These are phyloP conservation scores for Xiphophorus birchmanni DNA, from an alignment of 2,797 vertebrate species.

Conservation along the genomic window DNA sequence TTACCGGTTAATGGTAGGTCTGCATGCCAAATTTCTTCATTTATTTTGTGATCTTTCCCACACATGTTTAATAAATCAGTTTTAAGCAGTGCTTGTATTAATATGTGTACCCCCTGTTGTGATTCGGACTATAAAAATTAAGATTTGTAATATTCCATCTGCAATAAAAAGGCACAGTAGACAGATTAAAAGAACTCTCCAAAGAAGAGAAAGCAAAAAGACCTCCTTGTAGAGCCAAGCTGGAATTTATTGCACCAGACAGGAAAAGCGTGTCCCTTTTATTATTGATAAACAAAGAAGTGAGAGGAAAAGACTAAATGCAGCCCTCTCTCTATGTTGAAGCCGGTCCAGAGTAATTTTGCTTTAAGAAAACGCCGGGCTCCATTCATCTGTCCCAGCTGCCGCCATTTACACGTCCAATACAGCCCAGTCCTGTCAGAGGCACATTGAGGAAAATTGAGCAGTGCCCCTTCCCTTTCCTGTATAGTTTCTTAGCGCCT, in stretches of 20 bases:
- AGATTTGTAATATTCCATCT: slow-evolving; percentile 46
- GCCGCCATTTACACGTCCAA: slow-evolving; percentile 44
- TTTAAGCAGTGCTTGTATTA: slow-evolving; percentile 31
- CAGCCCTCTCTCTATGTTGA: slow-evolving; percentile 17
- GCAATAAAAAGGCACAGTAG: slow-evolving; percentile 18
- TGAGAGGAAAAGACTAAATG: slow-evolving; percentile 17
- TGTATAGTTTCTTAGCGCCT: slow-evolving; percentile 57
- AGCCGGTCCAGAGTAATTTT: slow-evolving; percentile 28
- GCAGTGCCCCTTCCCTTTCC: slow-evolving; percentile 64
- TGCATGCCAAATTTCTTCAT: slow-evolving; percentile 43
- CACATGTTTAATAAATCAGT: slow-evolving; percentile 40
- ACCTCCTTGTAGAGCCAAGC: slow-evolving; percentile 39
- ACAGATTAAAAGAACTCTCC: slow-evolving; percentile 37
- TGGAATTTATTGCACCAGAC: slow-evolving; percentile 49
- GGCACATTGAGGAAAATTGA: slow-evolving; percentile 64
- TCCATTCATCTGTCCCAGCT: slow-evolving; percentile 42
- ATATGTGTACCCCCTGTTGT: slow-evolving; percentile 30
- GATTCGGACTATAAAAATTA: slow-evolving; percentile 41
- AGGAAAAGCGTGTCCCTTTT: slow-evolving; percentile 38
- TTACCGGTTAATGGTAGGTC: slow-evolving; percentile 39
- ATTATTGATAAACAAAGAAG: slow-evolving; percentile 43
- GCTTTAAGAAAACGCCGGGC: slow-evolving; percentile 44
- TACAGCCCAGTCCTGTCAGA: slow-evolving; percentile 56
- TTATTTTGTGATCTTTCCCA: slow-evolving; percentile 41
- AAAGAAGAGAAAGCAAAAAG: slow-evolving; percentile 38